Percentiles rank a stretch among this genome's conserved stretches.
These are phyloP conservation scores for Philaenus spumarius DNA, from an alignment of 1,140 invertebrate species.

Conservation along the genomic window DNA sequence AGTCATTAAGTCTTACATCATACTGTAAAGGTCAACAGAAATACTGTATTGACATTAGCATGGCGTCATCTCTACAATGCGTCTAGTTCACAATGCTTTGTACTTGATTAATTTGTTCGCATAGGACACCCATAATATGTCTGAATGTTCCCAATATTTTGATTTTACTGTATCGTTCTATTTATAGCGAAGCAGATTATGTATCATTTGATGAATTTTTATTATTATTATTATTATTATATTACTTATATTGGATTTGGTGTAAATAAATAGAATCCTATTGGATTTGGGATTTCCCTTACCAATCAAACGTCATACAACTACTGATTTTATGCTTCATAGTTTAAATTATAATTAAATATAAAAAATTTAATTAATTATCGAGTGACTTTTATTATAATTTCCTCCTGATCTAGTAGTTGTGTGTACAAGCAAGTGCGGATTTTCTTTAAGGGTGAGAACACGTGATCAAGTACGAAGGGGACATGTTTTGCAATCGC, in stretches of 20 bases:
- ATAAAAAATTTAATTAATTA: background rate
- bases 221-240: constrained; percentile 19
- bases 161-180: constrained; percentile 12
- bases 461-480: constrained; percentile 17
- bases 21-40: background rate
- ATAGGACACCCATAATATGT: constrained; percentile 5
- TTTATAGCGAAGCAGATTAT: constrained; percentile 13
- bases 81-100: constrained; percentile 17
- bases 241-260: constrained; percentile 16
- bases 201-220: constrained; percentile 21
- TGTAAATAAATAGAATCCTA: constrained; percentile 15
- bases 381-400: constrained; percentile 16
- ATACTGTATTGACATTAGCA: constrained; percentile 9
- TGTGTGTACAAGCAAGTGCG: constrained; percentile 26
- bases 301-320: constrained; percentile 9
- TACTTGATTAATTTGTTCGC: constrained; percentile 22
- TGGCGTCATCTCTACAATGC: constrained; percentile 12
- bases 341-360: constrained; percentile 1
- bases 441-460: constrained; percentile 24
- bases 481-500: constrained; percentile 10
- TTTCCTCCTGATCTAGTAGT: constrained; percentile 25
- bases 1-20: constrained; percentile 20
- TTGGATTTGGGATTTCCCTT: constrained; percentile 6
- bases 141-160: constrained; percentile 20
- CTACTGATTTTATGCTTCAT: constrained; percentile 5